Percentiles rank a stretch among this genome's conserved stretches.
phyloP scores from a whole-genome alignment of 2,797 vertebrate genomes.

The Microchirus variegatus region DNA sequence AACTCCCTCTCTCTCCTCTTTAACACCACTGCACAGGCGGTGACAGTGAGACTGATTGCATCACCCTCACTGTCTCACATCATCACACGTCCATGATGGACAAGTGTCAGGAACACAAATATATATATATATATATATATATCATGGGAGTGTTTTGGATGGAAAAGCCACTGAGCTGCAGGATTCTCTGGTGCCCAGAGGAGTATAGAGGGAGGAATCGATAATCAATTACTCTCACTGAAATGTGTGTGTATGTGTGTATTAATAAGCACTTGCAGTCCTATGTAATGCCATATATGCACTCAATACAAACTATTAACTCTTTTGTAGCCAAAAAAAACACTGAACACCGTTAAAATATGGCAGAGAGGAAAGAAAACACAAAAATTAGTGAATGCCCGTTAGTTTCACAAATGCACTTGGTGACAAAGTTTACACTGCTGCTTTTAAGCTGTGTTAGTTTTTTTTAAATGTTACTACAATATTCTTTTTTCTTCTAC shows the following conservation, averaged over 20 bases:
- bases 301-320: no score
- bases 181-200: slow-evolving; percentile 3
- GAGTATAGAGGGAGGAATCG: neutral
- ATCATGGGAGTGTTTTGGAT: slow-evolving; percentile 10
- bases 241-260: neutral
- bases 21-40: slow-evolving; percentile 9
- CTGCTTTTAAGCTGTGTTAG: no score
- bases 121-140: slow-evolving; percentile 17
- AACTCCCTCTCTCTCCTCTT: slow-evolving; percentile 29
- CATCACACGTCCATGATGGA: slow-evolving; percentile 39
- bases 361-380: no score
- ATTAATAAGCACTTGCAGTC: neutral
- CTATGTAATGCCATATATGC: no score
- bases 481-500: no score
- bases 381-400: no score
- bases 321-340: no score
- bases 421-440: no score
- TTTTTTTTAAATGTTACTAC: no score
- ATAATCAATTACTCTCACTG: neutral
- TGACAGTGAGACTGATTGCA: slow-evolving; percentile 40
- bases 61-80: neutral
- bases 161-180: slow-evolving; percentile 21
- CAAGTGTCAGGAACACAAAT: slow-evolving; percentile 2
- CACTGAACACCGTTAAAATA: no score
- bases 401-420: no score